Base-by-base conservation (phyloP, 1,140 invertebrate genomes). In the Pseudoatta argentina region DNA sequence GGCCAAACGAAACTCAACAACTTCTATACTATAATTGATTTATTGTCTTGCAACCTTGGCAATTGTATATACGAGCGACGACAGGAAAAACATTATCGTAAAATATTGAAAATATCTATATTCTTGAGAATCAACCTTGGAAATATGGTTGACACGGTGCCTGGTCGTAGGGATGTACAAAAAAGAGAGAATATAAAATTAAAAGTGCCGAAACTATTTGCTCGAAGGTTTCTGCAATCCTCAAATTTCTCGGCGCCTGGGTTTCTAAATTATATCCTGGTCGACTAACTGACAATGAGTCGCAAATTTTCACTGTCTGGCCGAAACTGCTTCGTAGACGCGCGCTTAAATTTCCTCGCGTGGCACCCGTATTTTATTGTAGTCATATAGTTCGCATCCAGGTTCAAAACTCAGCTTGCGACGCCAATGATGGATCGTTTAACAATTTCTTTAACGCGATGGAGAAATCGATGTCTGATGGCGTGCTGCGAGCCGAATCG, bases 401-500 rank as follows among this genome's bases (percentile, higher is more conserved):
- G 18, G 1, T 16, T 48, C 5, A 21, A 69, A 10, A 51, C 21
- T 27, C 14, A 69, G 12, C 12, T 67, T 39, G 30, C 14, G 21
- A 24, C 66, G 14, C 66, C 39, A 5, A 51, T 24, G 21, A 69
- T 44, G n/a, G 39, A 69, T 69, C 39, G 39, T 69, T 66, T 67
- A 51, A 69, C 39, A 16, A 14, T 44, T 44, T 18, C 3, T 44
- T 67, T 21, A 67, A 44, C 10, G 14, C 12, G 66, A 66, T 10
- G 64, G 8, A 14, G 39, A 21, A 7, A 16, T 10, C 24, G 59
- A 48, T 48, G n/a, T 48, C 39, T 48, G 21, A 51, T 51, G 21
- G 6, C 66, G 14, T 69, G 66, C 66, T 69, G 66, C 39, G 66
- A 24, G 14, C 4, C 66, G 39, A 69, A 69, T 69, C 39, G 66